Evolutionary conservation across 2,888 invertebrate genomes (phyloP), one percentile per base, ranked within the genome.

Genomic region (Amblyjoppa fuscipennis): DNA sequence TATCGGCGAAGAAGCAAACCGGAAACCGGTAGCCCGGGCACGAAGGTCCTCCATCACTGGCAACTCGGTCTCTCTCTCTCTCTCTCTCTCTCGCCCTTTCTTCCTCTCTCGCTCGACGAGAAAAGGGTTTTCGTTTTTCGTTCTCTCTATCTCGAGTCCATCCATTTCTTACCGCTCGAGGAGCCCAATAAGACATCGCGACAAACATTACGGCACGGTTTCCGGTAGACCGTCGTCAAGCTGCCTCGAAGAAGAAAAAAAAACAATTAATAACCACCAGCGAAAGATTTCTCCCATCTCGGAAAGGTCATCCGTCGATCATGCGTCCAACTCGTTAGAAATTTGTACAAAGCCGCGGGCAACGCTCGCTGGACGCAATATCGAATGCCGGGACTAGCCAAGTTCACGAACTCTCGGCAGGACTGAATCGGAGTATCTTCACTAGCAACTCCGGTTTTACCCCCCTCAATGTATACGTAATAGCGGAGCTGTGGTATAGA

Each of bases 21-120:
- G 91, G 91, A 91, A 92, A 91, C 89, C 91, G 87, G 91, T 89
- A 92, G 90, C 89, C 88, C 90, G 84, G 74, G 90, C 92, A 92
- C 92, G 92, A 90, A 92, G 89, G 89, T 90, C 89, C 90, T 92
- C 90, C 91, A 93, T 92, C 93, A 92, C 91, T 61, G 51, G 45
- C 59, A 13, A 34, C 76, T 49, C 28, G 25, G 31, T 81, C 77
- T 66, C 75, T 80, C 79, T 53, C 56, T 16, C 64, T 25, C n/a
- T 31, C 25, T 45, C 1, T 41, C 41, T 59, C 49, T 59, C 61
- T 59, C 51, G 31, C 34, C 3, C 38, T 38, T 45, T 80, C 38
- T 74, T 28, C 41, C n/a, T 25, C n/a, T 38, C 20, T 49, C 11
- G 41, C 31, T 16, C 25, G 16, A 59, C 66, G 51, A 51, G 76